Base-by-base conservation (phyloP, 2,888 invertebrate genomes). In the Fabriciana adippe region DNA sequence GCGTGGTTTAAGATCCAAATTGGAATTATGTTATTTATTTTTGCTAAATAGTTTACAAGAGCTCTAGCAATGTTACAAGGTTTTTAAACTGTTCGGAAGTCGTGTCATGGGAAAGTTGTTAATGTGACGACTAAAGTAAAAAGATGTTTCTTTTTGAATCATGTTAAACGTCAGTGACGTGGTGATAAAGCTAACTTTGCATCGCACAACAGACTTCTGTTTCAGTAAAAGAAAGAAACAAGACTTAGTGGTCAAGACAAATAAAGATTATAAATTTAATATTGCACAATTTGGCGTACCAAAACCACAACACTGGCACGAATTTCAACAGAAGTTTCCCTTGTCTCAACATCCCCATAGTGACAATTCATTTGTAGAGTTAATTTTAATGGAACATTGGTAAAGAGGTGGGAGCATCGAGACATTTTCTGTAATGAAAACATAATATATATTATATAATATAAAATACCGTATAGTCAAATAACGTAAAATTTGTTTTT, bases 361-460 rank as follows among this genome's bases (percentile, higher is more conserved):
- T 74, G 68, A 74, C 73, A 76, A 76, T 73, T 88, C 85, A 87
- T 87, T 90, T 85, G 80, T 89, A 88, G 86, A 82, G 80, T 82
- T 82, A 80, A 83, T 84, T 76, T 76, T 79, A 74, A 75, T 78
- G 73, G 75, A 75, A 79, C 78, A 63, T 67, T 68, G 69, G 68
- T 64, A 71, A 70, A 66, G 72, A 62, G 70, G 74, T 72, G 73
- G 71, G 67, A 75, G 76, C 77, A 73, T 75, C 55, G 48, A 66
- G n/a, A 61, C 66, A 66, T 48, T 61, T 55, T 26, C 54, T 41
- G 59, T 47, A 18, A 65, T n/a, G n/a, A n/a, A n/a, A n/a, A n/a
- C n/a, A n/a, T n/a, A n/a, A n/a, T n/a, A n/a, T n/a, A n/a, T n/a
- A n/a, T n/a, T n/a, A n/a, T n/a, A n/a, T n/a, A n/a, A n/a, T n/a